Base-by-base conservation (phyloP, 2,888 invertebrate genomes). In the Dinocampus coccinellae region DNA sequence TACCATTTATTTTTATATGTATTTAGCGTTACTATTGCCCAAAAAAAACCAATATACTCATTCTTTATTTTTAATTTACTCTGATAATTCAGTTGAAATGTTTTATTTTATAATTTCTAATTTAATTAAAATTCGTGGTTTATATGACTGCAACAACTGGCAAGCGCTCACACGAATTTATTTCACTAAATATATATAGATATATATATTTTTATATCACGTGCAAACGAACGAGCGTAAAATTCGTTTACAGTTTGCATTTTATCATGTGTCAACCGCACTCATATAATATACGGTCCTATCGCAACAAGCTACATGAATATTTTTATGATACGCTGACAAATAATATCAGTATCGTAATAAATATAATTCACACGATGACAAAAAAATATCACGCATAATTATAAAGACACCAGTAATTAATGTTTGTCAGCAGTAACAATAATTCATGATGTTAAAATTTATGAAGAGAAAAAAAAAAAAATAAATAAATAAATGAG, bases 1-100 rank as follows among this genome's bases (percentile, higher is more conserved):
- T 72, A 69, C 70, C 64, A 58, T 63, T 75, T 63, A 26, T 33
- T 34, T 34, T 34, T 60, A 7, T 47, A 16, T 16, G 16, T 10
- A 20, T 34, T 11, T 34, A 39, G 61, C 61, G 29, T 24, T 60
- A 34, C 11, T 34, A 34, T 39, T 22, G 42, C 24, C n/a, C 13
- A 52, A 64, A 47, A 11, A 26, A 64, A 63, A n/a, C n/a, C 29
- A 33, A 52, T 11, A 64, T 13, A 20, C 7, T 7, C 11, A 29
- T 52, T 2, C 57, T 26, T 11, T 11, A 13, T 26, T 57, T 22
- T 26, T 10, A 24, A 20, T 47, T 47, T 47, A n/a, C 6, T 16
- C 47, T 47, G 47, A 16, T 47, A 47, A 47, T 47, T 47, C 7
- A 29, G 29, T 29, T 29, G 3, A 29, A 4, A 4, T 29, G 7